These are phyloP conservation scores for Limosa lapponica DNA, from an alignment of 2,797 vertebrate species.

Conservation along the genomic window DNA sequence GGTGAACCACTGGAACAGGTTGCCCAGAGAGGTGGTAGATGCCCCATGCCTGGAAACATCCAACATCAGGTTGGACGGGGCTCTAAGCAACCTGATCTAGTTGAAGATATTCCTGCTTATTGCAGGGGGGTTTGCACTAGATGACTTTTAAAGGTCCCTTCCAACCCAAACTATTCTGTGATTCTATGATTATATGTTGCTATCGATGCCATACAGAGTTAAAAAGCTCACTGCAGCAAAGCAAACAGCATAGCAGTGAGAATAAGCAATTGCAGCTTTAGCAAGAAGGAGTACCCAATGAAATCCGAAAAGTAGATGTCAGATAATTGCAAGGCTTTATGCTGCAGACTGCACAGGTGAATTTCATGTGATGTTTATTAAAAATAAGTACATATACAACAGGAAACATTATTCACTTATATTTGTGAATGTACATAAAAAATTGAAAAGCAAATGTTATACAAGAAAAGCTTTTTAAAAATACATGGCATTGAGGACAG, in stretches of 20 bases:
- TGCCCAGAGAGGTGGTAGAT: too few species aligned
- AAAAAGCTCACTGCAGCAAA: not conserved
- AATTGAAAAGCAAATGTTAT: not conserved
- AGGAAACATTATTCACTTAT: not conserved
- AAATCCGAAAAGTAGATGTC: not conserved
- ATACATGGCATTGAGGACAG: not conserved
- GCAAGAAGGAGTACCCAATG: not conserved
- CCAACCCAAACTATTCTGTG: not conserved
- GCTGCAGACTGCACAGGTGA: not conserved
- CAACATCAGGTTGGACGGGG: too few species aligned
- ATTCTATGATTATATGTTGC: not conserved
- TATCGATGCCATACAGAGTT: not conserved
- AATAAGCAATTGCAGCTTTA: not conserved
- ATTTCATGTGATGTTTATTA: not conserved
- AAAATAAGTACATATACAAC: not conserved
- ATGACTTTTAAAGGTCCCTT: not conserved
- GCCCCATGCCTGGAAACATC: too few species aligned
- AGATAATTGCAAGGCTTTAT: not conserved
- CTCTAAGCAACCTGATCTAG: too few species aligned
- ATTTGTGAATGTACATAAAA: not conserved
- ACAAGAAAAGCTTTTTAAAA: not conserved
- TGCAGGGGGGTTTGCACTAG: not conserved
- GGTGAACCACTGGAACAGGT: too few species aligned
- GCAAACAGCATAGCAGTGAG: not conserved
- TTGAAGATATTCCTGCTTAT: too few species aligned